These are phyloP conservation scores for Ernsta delagoae DNA, from an alignment of 2,888 invertebrate species.

Conservation along the genomic window DNA sequence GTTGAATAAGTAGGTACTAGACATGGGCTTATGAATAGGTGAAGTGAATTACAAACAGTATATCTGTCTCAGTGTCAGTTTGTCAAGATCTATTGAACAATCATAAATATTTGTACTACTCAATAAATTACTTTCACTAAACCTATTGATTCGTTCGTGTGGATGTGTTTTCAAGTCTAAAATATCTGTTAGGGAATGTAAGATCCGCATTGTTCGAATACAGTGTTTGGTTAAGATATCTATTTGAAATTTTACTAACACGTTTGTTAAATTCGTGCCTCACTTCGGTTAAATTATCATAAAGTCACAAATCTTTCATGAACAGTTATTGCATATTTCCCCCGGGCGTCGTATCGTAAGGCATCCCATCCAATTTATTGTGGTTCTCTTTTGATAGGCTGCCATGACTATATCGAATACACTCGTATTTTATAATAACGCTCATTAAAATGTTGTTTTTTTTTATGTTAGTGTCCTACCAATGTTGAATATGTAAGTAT, in stretches of 20 bases:
- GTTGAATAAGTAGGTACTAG: background rate
- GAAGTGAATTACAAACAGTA: background rate
- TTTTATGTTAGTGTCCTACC: too few species aligned
- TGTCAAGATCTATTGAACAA: constrained; percentile 19
- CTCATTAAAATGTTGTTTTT: too few species aligned
- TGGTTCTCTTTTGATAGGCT: constrained; percentile 32
- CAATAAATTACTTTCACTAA: background rate
- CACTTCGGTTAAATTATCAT: constrained; percentile 31
- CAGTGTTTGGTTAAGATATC: constrained; percentile 19
- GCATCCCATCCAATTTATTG: constrained; percentile 34
- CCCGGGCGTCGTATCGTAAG: constrained; percentile 32
- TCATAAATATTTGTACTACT: constrained; percentile 2
- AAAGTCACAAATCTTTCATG: constrained; percentile 34
- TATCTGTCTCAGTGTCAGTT: constrained; percentile 5
- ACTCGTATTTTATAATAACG: too few species aligned
- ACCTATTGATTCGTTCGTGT: too few species aligned
- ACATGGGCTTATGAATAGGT: constrained; percentile 5
- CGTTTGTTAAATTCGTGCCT: constrained; percentile 27
- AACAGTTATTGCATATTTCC: constrained; percentile 34
- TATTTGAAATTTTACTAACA: constrained; percentile 25
- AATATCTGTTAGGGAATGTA: background rate
- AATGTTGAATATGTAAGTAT: too few species aligned
- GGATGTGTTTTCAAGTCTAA: too few species aligned
- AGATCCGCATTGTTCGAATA: background rate
- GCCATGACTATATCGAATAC: too few species aligned